Evolutionary conservation across 92 coral and sea anemone genomes (phyloP).

Genomic region (Palythoa grandis): DNA sequence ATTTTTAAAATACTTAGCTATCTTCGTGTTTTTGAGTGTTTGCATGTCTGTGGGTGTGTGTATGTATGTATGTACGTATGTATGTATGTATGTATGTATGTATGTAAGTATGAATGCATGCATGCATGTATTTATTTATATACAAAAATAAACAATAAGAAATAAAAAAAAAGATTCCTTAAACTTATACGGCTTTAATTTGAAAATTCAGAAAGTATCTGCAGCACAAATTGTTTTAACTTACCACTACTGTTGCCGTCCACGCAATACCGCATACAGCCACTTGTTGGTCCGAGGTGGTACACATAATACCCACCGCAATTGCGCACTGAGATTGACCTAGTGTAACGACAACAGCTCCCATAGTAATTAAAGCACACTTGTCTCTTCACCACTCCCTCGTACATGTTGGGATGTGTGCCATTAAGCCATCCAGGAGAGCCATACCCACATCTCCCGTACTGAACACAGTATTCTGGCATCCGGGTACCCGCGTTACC

Average conservation of each 20-base stretch:
- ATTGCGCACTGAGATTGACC: neutral
- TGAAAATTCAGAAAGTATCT: too few relatives aligned
- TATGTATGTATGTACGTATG: too few relatives aligned
- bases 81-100: too few relatives aligned
- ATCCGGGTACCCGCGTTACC: slow-evolving; percentile 23
- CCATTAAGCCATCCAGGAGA: slow-evolving; percentile 44
- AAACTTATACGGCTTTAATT: too few relatives aligned
- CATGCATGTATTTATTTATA: too few relatives aligned
- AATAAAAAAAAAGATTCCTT: too few relatives aligned
- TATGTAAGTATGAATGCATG: too few relatives aligned
- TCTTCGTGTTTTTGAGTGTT: too few relatives aligned
- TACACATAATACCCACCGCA: slow-evolving; percentile 21
- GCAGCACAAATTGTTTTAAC: neutral
- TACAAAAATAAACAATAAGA: too few relatives aligned
- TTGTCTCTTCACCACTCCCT: slow-evolving; percentile 20
- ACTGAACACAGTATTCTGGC: slow-evolving; percentile 28
- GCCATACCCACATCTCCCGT: slow-evolving; percentile 3
- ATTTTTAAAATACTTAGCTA: too few relatives aligned
- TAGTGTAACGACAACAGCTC: neutral
- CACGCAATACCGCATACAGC: neutral
- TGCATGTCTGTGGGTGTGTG: too few relatives aligned
- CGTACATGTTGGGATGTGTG: slow-evolving; percentile 18
- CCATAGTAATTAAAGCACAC: neutral
- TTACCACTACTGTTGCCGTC: neutral
- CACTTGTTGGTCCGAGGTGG: neutral